Evolutionary conservation across 1,140 invertebrate species (phyloP).

Genomic region (Hycleus cichorii): DNA sequence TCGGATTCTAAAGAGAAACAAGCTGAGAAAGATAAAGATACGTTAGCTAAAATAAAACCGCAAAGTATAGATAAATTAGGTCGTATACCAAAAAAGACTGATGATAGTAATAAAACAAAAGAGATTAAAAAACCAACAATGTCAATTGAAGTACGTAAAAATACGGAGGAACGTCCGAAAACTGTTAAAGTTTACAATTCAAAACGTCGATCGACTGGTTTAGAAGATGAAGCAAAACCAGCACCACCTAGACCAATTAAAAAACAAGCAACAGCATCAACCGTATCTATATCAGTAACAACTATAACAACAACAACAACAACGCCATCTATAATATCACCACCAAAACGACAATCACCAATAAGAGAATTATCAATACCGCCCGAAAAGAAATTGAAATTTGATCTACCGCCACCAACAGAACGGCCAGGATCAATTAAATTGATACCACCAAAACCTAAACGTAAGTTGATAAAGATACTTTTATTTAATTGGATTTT

Average conservation of each 20-base stretch:
- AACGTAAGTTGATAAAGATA: constrained; percentile 62
- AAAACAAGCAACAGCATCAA: constrained; percentile 35
- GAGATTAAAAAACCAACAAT: constrained; percentile 59
- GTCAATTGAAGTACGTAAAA: constrained; percentile 69
- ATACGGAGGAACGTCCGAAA: constrained; percentile 58
- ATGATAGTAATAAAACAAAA: constrained; percentile 44
- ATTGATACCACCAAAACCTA: constrained; percentile 76
- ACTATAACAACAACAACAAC: constrained; percentile 28
- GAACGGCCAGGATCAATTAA: constrained; percentile 75
- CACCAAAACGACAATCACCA: constrained; percentile 57
- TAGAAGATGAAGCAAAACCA: constrained; percentile 74
- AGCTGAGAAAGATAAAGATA: constrained; percentile 60
- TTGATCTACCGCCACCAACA: constrained; percentile 37
- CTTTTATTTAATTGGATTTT: constrained; percentile 21
- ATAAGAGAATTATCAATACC: constrained; percentile 45
- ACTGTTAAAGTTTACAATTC: constrained; percentile 85
- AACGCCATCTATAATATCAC: constrained; percentile 43
- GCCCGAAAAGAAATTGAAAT: constrained; percentile 63
- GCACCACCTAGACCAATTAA: constrained; percentile 60
- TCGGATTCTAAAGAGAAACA: constrained; percentile 37
- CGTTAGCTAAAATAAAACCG: constrained; percentile 55
- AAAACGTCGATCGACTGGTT: constrained; percentile 76
- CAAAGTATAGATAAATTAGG: constrained; percentile 61
- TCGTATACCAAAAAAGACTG: constrained; percentile 65
- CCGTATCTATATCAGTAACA: too few relatives aligned